These are phyloP conservation scores for Halictus rubicundus DNA, from an alignment of 1,140 invertebrate species.

Conservation along the genomic window DNA sequence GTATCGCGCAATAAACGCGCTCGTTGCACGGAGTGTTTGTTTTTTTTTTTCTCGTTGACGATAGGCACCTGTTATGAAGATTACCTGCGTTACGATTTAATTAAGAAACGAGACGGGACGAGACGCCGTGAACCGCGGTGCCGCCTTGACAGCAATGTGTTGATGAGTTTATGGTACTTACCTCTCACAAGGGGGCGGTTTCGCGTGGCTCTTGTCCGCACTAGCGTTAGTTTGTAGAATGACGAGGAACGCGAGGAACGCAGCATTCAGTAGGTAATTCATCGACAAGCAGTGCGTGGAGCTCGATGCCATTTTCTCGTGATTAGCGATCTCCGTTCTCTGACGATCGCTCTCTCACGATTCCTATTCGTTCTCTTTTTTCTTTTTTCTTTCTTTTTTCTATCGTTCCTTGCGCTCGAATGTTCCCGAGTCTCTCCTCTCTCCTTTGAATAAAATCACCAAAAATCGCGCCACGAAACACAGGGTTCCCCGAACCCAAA, in stretches of 20 bases:
- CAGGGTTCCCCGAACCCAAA: too few species aligned
- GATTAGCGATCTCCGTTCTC: background rate
- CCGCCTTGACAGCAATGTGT: background rate
- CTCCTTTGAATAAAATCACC: background rate
- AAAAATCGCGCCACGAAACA: too few species aligned
- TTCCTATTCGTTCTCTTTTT: background rate
- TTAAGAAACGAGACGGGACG: too few species aligned
- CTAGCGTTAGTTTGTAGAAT: slow-evolving; percentile 41
- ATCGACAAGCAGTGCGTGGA: slow-evolving; percentile 52
- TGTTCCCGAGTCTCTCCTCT: slow-evolving; percentile 7
- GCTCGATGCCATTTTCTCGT: slow-evolving; percentile 65
- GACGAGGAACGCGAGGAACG: slow-evolving; percentile 56
- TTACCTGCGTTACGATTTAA: too few species aligned
- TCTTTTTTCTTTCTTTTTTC: background rate
- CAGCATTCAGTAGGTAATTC: slow-evolving; percentile 62
- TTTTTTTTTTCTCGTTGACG: too few species aligned
- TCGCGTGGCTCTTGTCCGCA: slow-evolving; percentile 55
- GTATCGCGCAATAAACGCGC: too few species aligned
- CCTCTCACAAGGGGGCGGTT: slow-evolving; percentile 73
- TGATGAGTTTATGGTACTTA: slow-evolving; percentile 63
- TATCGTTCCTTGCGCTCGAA: slow-evolving; percentile 1
- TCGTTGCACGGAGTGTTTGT: too few species aligned
- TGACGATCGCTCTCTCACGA: background rate
- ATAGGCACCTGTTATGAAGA: too few species aligned
- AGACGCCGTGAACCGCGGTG: too few species aligned